These are phyloP conservation scores for Scolopax rusticola DNA, from an alignment of 2,797 vertebrate species.

Conservation along the genomic window DNA sequence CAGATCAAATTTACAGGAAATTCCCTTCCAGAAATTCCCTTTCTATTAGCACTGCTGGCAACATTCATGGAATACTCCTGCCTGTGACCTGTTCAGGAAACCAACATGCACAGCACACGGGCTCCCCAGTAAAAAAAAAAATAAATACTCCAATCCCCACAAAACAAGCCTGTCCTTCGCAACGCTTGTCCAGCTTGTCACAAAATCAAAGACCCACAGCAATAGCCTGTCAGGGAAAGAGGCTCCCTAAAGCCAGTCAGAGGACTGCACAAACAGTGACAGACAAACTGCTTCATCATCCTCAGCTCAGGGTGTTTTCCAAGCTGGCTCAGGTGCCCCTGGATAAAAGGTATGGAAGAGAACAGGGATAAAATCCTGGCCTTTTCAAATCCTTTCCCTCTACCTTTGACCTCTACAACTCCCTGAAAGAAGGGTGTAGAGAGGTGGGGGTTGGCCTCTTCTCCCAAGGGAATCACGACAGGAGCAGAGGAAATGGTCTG, in stretches of 20 bases:
- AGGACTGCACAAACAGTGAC: fast-evolving
- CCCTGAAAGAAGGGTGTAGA: too few species aligned
- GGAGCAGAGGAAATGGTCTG: too few species aligned
- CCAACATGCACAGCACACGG: neutral
- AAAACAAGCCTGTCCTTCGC: neutral
- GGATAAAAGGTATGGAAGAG: neutral
- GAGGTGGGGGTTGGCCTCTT: too few species aligned
- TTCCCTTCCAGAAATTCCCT: neutral
- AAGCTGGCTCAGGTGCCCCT: neutral
- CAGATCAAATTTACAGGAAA: neutral
- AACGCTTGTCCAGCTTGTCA: neutral
- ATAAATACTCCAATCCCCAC: neutral
- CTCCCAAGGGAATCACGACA: too few species aligned
- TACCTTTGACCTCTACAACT: too few species aligned
- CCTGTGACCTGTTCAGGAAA: fast-evolving
- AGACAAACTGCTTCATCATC: neutral
- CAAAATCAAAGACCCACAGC: neutral
- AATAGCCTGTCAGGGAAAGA: neutral
- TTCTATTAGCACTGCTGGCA: neutral
- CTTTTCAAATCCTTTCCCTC: too few species aligned
- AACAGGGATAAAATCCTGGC: neutral
- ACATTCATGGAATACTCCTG: neutral
- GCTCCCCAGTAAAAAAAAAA: neutral
- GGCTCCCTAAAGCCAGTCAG: neutral
- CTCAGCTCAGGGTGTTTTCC: neutral